phyloP scores from a whole-genome alignment of 2,113 vertebrate genomes.

The rat (Rattus norvegicus) region GRCr8 NC_086025.1:19420501-19421000 shows the following conservation, averaged over 20 bases:
- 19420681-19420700: neutral
- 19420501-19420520: neutral
- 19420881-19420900: neutral
- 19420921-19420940: neutral
- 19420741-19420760: neutral
- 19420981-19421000: conserved; percentile 35
- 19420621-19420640: neutral
- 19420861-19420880: conserved; percentile 10
- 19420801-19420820: neutral
- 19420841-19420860: neutral
- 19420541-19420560: neutral
- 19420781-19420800: neutral
- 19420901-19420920: conserved; percentile 24
- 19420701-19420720: neutral
- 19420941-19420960: conserved; percentile 47
- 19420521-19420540: no score
- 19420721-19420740: neutral
- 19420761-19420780: neutral
- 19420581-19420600: neutral
- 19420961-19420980: conserved; percentile 47
- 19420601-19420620: neutral
- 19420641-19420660: neutral
- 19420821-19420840: neutral
- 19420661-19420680: no score
- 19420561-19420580: neutral